Evolutionary conservation across 2,797 vertebrate genomes (phyloP), one percentile per base, ranked within the genome.

Genomic region (Alauda arvensis): DNA sequence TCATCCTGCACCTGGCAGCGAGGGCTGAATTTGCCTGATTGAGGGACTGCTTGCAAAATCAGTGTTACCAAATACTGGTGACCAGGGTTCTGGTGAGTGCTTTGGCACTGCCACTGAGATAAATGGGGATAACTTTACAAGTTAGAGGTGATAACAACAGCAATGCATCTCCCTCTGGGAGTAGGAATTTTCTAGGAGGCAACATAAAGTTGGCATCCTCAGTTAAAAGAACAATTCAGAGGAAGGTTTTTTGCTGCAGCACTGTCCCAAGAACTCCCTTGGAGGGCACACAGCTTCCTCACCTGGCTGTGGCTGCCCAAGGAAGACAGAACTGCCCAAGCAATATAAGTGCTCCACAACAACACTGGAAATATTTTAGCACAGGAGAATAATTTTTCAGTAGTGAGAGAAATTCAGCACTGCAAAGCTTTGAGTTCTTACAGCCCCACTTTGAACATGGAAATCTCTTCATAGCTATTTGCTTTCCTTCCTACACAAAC

Each of bases 261-360:
- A n/a, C 0, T 0, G 60, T 18, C 23, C 19, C 7, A 66, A 62
- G 34, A 20, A 16, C 34, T 59, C 29, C 14, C 40, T 63, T 26
- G 11, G 10, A 10, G 74, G 67, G 21, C 48, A 69, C 9, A 46
- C 17, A 85, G 34, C 40, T 45, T 85, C 56, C 77, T 72, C 60
- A 25, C 1, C 26, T 34, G 6, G 6, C 2, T 76, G 69, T 42
- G 31, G 14, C 19, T 37, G 45, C 18, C 20, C 66, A 49, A 43
- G 56, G 62, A 76, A 78, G n/a, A 62, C 26, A 82, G 70, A 88
- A 43, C 12, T 52, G 26, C 40, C 39, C 40, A 33, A 71, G 45
- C 42, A 80, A 67, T 19, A 1, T 9, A 55, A 63, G 46, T 14
- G 65, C 78, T 81, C 80, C 34, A 48, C 52, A 77, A 40, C 17